Conservation (phyloP, 2,797 vertebrate genomes). For the Gallirallus australis region DNA sequence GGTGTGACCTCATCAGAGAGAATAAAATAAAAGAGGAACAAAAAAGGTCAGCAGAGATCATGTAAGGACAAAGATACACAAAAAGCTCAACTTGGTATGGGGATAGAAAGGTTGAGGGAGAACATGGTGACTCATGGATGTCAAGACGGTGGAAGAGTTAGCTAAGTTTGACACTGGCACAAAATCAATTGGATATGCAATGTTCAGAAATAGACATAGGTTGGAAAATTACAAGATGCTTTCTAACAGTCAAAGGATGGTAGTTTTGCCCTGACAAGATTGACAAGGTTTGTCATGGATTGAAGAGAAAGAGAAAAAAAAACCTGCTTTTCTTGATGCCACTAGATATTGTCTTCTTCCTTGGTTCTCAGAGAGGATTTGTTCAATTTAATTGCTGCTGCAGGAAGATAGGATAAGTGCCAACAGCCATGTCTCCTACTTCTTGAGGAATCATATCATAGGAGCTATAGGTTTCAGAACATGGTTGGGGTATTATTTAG, state of each 20-base stretch:
- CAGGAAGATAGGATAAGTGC: neutral
- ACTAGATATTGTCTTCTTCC: neutral
- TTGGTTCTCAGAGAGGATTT: neutral
- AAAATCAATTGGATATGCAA: neutral
- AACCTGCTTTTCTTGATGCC: neutral
- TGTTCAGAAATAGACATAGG: neutral
- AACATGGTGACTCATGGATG: neutral
- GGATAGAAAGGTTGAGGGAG: neutral
- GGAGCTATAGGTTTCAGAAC: neutral
- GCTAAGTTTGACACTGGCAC: neutral
- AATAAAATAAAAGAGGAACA: neutral
- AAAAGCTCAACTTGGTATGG: neutral
- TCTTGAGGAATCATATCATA: neutral
- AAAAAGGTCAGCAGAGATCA: fast-evolving
- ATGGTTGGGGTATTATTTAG: neutral
- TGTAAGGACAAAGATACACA: neutral
- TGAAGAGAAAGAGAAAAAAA: neutral
- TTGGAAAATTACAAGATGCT: conserved; percentile 3
- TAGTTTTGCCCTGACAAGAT: neutral
- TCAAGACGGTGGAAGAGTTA: neutral
- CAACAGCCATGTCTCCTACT: neutral
- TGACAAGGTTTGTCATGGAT: neutral
- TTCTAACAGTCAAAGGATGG: neutral
- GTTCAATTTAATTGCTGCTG: neutral
- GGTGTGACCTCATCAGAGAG: neutral